Evolutionary conservation across 1,140 invertebrate genomes (phyloP), one percentile per base, ranked within the genome.

Genomic region (Tribolium madens): DNA sequence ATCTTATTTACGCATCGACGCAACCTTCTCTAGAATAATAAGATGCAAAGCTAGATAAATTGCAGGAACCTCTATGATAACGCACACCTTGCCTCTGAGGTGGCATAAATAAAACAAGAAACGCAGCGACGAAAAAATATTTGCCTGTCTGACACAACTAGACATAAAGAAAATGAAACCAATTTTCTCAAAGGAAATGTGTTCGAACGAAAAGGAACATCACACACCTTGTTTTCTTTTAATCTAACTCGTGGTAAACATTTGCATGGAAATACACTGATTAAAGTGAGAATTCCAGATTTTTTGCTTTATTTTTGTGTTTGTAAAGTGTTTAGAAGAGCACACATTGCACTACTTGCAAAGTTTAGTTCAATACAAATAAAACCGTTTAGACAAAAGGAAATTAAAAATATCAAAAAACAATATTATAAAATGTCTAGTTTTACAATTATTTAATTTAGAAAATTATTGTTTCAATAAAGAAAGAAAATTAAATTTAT

Each of bases 161-260:
- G 57, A 64, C 57, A 64, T 64, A 64, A 64, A 64, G 57, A 64
- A 64, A 64, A 64, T 64, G 57, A 64, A 64, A 64, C 57, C 57
- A 64, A 64, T 64, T 64, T 64, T 33, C 57, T 64, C 57, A 33
- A 64, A 64, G 57, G 57, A 26, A 64, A 64, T 33, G 57, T 33
- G 57, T 64, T 33, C 26, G 57, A 31, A 18, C 10, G 21, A 64
- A 18, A 21, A 64, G 21, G 21, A 26, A 12, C 13, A 64, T 64
- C 57, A 64, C 57, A 64, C 57, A 64, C 31, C 57, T 64, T 64
- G 57, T 64, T 64, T 64, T 64, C 57, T 64, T 64, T 64, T 64
- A 64, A 64, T 64, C 57, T 64, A 64, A 64, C 57, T 64, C 5
- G 57, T 9, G 57, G 57, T 64, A 64, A 64, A 64, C 57, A 64